phyloP scores from a whole-genome alignment of 1,140 invertebrate species.

The Geopemphigus sp. region DNA sequence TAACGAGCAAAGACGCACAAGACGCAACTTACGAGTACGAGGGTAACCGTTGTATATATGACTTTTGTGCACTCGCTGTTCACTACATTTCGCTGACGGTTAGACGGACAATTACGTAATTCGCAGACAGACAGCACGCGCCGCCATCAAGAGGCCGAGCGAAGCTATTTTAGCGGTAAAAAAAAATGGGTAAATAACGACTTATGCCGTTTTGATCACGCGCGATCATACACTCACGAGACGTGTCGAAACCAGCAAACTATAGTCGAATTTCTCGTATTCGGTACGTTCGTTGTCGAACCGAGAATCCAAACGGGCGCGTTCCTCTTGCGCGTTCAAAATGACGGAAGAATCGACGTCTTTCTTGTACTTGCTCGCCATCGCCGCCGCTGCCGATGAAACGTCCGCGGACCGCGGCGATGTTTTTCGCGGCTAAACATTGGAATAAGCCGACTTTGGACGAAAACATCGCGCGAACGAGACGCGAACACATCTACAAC shows the following conservation, averaged over 20 bases:
- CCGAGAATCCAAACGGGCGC: conserved; percentile 56
- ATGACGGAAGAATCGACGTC: conserved; percentile 66
- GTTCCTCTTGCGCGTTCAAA: conserved; percentile 67
- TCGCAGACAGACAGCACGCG: no score
- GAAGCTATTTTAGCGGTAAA: no score
- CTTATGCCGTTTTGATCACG: not conserved
- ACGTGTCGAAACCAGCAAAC: conserved; percentile 58
- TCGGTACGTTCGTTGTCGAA: conserved; percentile 55
- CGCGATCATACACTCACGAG: conserved; percentile 58
- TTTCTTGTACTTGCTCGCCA: conserved; percentile 59
- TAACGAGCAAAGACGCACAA: no score
- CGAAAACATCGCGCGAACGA: conserved; percentile 10
- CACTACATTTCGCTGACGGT: no score
- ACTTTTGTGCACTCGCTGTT: no score
- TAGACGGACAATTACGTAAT: no score
- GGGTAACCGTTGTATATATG: no score
- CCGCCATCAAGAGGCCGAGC: no score
- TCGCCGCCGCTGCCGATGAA: not conserved
- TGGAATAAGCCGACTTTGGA: not conserved
- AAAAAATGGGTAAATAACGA: no score
- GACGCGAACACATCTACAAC: no score
- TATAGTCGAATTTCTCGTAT: conserved; percentile 58
- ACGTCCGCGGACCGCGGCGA: not conserved
- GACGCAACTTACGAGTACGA: no score
- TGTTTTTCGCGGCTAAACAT: not conserved